Evolutionary conservation across 2,888 invertebrate species (phyloP), one percentile per base, ranked within the genome.

Genomic region (Noctuana brunneofusca): DNA sequence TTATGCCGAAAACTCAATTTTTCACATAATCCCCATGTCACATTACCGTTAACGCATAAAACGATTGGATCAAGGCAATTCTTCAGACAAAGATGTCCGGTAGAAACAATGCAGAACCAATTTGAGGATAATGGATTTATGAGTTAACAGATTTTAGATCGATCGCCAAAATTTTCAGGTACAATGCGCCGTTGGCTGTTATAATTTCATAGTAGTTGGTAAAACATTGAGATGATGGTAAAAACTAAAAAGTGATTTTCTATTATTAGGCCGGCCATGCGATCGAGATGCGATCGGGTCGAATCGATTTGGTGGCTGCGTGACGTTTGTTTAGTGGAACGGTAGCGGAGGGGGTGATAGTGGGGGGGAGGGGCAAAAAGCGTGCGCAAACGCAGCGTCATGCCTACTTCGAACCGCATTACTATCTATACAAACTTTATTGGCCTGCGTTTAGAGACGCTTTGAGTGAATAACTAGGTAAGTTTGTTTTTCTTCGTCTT

Each of bases 271-370:
- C 75, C 75, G 79, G 71, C 77, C 87, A 86, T 85, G 83, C 82
- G 86, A 87, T 84, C 81, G 84, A 84, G 89, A 87, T 85, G 83
- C 82, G 86, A 87, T 84, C 81, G 84, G 74, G 71, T 75, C 78
- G 79, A 89, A 90, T 90, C 86, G 87, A 90, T 91, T 90, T 83
- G 71, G 79, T 76, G 76, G 79, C 80, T 79, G 86, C 89, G 87
- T 89, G 88, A 89, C 86, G 89, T 90, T 90, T 89, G 90, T 88
- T 89, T 89, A 89, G 86, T 79, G 84, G 84, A 87, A 87, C 87
- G 83, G 80, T 80, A 81, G 85, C 81, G 69, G 70, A 69, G 69
- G 67, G 57, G 64, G 62, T 38, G 63, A 56, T 35, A n/a, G n/a
- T n/a, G n/a, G 68, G 65, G 57, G 58, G 66, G 66, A 60, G 59